phyloP scores from a whole-genome alignment of 2,888 invertebrate genomes.

The Neocrepidodera transversa region DNA sequence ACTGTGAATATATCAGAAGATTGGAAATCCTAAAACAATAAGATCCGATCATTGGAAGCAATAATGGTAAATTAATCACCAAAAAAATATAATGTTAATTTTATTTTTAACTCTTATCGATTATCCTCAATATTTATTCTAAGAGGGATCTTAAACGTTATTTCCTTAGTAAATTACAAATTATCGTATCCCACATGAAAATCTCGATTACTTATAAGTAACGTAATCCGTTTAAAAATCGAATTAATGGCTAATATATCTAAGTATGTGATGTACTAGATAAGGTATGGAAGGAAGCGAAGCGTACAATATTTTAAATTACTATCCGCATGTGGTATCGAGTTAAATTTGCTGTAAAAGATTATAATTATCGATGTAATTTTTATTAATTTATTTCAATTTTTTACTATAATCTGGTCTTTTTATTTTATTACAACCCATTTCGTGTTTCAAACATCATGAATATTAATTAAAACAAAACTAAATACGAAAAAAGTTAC shows the following conservation, averaged over 20 bases:
- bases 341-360: conserved; percentile 40
- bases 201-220: conserved; percentile 1
- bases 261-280: conserved; percentile 29
- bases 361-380: conserved; percentile 4
- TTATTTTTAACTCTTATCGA: too few species aligned
- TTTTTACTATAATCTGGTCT: neutral
- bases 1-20: too few species aligned
- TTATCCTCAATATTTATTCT: too few species aligned
- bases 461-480: conserved; percentile 23
- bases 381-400: too few species aligned
- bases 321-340: conserved; percentile 31
- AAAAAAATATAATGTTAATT: too few species aligned
- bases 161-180: conserved; percentile 3
- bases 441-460: conserved; percentile 22
- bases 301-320: conserved; percentile 39
- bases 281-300: conserved; percentile 25
- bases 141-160: too few species aligned
- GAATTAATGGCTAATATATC: conserved; percentile 27
- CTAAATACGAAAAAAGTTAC: conserved; percentile 13
- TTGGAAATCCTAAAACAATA: too few species aligned
- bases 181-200: conserved; percentile 1
- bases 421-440: too few species aligned
- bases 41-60: too few species aligned
- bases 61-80: too few species aligned
- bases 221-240: conserved; percentile 30